A percentile compares a stretch with the other conserved stretches of the same genome.
These are phyloP conservation scores for Pygoscelis antarcticus DNA, from an alignment of 2,113 vertebrate species.

Conservation along the genomic window DNA sequence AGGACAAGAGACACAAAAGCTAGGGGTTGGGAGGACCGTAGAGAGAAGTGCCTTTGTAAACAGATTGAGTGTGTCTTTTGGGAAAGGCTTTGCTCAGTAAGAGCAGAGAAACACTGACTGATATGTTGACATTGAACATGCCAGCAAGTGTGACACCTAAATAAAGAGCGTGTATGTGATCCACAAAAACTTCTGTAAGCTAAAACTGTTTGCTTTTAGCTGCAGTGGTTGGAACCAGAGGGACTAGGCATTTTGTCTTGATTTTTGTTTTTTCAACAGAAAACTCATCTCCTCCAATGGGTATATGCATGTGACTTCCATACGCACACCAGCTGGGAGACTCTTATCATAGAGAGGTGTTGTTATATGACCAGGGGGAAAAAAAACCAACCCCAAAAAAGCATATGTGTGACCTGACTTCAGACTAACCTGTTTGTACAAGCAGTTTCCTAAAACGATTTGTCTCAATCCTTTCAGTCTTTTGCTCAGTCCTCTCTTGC, in stretches of 20 bases:
- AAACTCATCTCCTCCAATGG: neutral
- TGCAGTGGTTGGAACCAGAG: neutral
- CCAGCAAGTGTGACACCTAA: accelerated
- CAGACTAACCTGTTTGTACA: neutral
- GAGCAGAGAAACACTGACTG: neutral
- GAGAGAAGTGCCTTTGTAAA: neutral
- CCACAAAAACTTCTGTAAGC: neutral
- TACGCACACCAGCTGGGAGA: neutral
- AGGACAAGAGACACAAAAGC: neutral
- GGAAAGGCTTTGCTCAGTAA: neutral
- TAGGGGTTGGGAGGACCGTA: neutral
- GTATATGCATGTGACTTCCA: neutral
- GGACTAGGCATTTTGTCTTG: neutral
- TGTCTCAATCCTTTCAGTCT: neutral
- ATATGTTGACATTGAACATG: neutral
- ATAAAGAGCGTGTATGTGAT: accelerated
- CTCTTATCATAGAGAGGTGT: neutral
- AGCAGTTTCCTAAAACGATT: neutral
- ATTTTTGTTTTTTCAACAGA: neutral
- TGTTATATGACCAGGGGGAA: neutral
- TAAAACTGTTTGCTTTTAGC: neutral
- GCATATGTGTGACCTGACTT: accelerated
- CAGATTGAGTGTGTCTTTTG: neutral
- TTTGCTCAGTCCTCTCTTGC: neutral
- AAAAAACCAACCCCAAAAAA: too few relatives aligned